A percentile compares a stretch with the other conserved stretches of the same genome.
phyloP scores from a whole-genome alignment of 2,113 vertebrate genomes.

The Hemiprocne comata region DNA sequence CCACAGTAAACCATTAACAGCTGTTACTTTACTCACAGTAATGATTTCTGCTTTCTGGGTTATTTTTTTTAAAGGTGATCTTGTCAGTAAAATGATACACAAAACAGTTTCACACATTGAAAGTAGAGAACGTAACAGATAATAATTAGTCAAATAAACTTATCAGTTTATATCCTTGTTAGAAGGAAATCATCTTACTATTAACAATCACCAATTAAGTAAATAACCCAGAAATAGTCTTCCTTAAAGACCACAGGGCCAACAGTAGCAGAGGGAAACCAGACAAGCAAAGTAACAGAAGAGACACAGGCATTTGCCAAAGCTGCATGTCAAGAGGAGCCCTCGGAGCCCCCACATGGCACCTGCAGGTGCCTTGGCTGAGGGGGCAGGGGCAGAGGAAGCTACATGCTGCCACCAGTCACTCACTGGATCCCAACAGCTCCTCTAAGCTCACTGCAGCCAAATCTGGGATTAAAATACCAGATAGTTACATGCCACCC shows the following conservation, averaged over 20 bases:
- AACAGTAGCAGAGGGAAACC: background rate
- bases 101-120: background rate
- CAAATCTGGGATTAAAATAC: background rate
- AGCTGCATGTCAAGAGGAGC: background rate
- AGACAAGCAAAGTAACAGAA: background rate
- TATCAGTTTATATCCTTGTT: background rate
- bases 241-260: background rate
- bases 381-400: background rate
- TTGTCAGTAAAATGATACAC: background rate
- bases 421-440: accelerated
- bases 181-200: background rate
- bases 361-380: accelerated
- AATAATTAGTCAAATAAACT: background rate
- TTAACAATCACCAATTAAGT: background rate
- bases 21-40: background rate
- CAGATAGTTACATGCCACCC: background rate
- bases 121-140: background rate
- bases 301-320: accelerated
- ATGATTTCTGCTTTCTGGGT: background rate
- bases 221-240: background rate
- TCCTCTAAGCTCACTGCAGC: background rate
- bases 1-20: background rate
- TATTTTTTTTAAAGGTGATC: background rate
- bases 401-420: accelerated
- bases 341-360: accelerated